Evolutionary conservation across 1,140 invertebrate genomes (phyloP).

Genomic region (Drosophila funebris): DNA sequence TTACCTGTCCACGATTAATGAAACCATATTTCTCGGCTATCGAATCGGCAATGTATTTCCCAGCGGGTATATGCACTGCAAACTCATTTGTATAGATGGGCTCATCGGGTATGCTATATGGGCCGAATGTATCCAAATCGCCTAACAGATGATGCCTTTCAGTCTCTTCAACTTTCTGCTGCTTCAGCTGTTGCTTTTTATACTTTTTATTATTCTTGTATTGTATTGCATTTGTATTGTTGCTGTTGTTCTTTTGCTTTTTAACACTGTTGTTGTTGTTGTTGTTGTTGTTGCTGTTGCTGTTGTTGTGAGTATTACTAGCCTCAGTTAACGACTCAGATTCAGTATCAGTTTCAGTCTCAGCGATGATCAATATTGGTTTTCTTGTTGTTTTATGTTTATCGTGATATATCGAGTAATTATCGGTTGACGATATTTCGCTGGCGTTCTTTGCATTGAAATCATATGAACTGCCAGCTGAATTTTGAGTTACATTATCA

Average conservation of each 20-base stretch:
- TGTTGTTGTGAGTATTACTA: slow-evolving; percentile 47
- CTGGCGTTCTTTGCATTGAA: slow-evolving; percentile 13
- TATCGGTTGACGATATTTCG: slow-evolving; percentile 15
- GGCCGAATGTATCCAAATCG: slow-evolving; percentile 71
- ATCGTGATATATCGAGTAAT: slow-evolving; percentile 37
- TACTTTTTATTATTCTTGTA: background rate
- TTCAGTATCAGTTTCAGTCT: slow-evolving; percentile 34
- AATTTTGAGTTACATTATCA: slow-evolving; percentile 43
- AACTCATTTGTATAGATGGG: slow-evolving; percentile 87
- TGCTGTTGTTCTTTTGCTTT: slow-evolving; percentile 14
- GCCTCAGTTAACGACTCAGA: slow-evolving; percentile 34
- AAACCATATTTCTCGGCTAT: slow-evolving; percentile 87
- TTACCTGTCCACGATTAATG: slow-evolving; percentile 87
- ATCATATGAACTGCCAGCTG: slow-evolving; percentile 44
- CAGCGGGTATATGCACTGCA: slow-evolving; percentile 87
- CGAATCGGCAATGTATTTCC: slow-evolving; percentile 84
- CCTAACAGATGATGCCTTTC: slow-evolving; percentile 15
- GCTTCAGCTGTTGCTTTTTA: background rate
- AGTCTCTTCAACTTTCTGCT: slow-evolving; percentile 21
- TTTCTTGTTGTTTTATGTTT: slow-evolving; percentile 9
- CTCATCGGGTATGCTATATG: slow-evolving; percentile 71
- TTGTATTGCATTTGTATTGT: too few species aligned
- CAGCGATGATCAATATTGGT: slow-evolving; percentile 31
- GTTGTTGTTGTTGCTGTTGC: slow-evolving; percentile 29
- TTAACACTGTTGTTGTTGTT: slow-evolving; percentile 23